These are phyloP conservation scores for Agrotis clavis DNA, from an alignment of 2,888 invertebrate genomes.

Conservation along the genomic window DNA sequence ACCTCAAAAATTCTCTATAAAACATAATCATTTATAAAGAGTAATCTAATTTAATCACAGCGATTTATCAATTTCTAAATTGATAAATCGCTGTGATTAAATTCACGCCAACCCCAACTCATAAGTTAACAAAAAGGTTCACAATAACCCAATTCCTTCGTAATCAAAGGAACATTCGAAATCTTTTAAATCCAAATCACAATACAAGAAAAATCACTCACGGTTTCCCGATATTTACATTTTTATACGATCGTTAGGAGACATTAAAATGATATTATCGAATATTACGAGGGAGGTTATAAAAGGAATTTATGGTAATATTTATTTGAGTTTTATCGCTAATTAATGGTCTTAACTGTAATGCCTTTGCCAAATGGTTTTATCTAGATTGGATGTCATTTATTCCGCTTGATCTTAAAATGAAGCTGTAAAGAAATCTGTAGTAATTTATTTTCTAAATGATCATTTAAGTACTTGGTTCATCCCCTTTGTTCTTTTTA, in stretches of 20 bases:
- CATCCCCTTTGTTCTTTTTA: not conserved
- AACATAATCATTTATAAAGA: too few relatives aligned
- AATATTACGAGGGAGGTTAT: slow-evolving; percentile 10
- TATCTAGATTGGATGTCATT: not conserved
- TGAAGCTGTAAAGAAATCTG: not conserved
- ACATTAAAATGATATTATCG: slow-evolving; percentile 31
- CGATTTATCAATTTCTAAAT: too few relatives aligned
- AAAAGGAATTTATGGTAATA: slow-evolving; percentile 8
- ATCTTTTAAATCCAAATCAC: slow-evolving; percentile 20
- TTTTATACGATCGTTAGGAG: slow-evolving; percentile 20
- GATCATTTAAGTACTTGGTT: not conserved
- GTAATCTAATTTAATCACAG: too few relatives aligned
- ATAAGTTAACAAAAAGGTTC: not conserved
- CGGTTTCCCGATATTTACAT: not conserved
- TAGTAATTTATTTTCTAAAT: not conserved
- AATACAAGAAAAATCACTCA: slow-evolving; percentile 30
- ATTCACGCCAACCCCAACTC: too few relatives aligned
- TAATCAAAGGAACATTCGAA: slow-evolving; percentile 12
- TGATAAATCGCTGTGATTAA: not conserved
- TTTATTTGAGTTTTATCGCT: slow-evolving; percentile 16
- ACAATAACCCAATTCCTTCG: slow-evolving; percentile 15
- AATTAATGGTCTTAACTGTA: slow-evolving; percentile 3
- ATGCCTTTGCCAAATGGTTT: not conserved
- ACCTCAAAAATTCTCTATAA: too few relatives aligned
- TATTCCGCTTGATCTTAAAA: not conserved